Evolutionary conservation across 2,113 vertebrate genomes (phyloP).

Genomic region (Hypanus sabinus): DNA sequence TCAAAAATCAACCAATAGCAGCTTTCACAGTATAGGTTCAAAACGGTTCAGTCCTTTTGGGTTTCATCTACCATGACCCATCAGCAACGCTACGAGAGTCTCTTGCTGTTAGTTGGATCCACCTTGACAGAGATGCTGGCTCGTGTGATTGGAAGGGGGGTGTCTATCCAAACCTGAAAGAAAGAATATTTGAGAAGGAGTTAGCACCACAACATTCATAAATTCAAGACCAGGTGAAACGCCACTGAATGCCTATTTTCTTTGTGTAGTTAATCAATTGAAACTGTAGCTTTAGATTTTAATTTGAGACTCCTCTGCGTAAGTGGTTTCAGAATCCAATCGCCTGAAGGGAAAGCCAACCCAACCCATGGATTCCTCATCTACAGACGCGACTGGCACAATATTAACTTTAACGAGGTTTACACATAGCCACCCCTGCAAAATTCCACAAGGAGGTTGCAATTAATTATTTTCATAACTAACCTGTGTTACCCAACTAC

Average conservation of each 20-base stretch:
- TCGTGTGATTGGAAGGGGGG: slow-evolving; percentile 66
- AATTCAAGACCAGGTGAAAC: neutral
- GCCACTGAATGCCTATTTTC: neutral
- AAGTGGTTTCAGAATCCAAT: neutral
- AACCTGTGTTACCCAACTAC: neutral
- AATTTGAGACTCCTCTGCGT: neutral
- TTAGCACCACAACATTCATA: neutral
- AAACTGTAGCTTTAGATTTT: neutral
- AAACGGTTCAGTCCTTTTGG: neutral
- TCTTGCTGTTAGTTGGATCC: slow-evolving; percentile 45
- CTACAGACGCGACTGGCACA: neutral
- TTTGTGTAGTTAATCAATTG: neutral
- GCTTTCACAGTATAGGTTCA: slow-evolving; percentile 12
- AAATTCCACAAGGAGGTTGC: neutral
- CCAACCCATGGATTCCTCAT: slow-evolving; percentile 1
- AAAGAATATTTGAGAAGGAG: neutral
- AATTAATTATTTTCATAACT: neutral
- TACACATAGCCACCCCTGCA: neutral
- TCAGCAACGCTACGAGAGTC: neutral
- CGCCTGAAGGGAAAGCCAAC: neutral
- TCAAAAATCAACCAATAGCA: neutral
- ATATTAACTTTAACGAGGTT: slow-evolving; percentile 2
- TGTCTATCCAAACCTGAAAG: slow-evolving; percentile 40
- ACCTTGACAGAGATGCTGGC: slow-evolving; percentile 57
- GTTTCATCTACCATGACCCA: neutral